These are phyloP conservation scores for Crotophaga sulcirostris DNA, from an alignment of 2,113 vertebrate species.

Conservation along the genomic window DNA sequence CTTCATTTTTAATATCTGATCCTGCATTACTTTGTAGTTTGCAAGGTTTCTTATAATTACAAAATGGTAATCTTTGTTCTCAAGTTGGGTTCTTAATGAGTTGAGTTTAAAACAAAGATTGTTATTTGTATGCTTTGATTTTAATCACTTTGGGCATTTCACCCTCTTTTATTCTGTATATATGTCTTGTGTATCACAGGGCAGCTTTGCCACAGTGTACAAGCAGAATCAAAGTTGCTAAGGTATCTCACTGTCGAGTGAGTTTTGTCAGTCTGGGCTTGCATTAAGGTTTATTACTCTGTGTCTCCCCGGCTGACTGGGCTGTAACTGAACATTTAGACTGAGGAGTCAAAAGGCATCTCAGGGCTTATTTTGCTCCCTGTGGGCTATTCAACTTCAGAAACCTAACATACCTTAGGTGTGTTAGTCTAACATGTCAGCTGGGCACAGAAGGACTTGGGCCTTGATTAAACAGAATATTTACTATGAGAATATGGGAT, in stretches of 20 bases:
- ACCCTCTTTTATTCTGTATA: neutral
- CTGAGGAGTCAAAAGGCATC: neutral
- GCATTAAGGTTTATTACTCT: neutral
- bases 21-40: neutral
- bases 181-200: neutral
- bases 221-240: neutral
- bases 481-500: neutral
- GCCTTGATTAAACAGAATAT: neutral
- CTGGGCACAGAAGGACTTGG: neutral
- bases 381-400: neutral
- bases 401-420: neutral
- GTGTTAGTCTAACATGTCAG: neutral
- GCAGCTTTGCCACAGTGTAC: neutral
- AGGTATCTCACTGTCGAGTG: neutral
- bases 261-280: neutral
- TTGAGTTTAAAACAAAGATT: neutral
- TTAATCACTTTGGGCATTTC: neutral
- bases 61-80: neutral
- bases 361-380: neutral
- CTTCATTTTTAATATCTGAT: neutral
- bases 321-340: neutral
- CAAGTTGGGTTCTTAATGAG: neutral
- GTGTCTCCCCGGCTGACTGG: neutral
- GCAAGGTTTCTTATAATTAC: neutral
- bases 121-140: neutral